phyloP scores from a whole-genome alignment of 2,113 vertebrate genomes.

The Hippocampus barbouri region DNA sequence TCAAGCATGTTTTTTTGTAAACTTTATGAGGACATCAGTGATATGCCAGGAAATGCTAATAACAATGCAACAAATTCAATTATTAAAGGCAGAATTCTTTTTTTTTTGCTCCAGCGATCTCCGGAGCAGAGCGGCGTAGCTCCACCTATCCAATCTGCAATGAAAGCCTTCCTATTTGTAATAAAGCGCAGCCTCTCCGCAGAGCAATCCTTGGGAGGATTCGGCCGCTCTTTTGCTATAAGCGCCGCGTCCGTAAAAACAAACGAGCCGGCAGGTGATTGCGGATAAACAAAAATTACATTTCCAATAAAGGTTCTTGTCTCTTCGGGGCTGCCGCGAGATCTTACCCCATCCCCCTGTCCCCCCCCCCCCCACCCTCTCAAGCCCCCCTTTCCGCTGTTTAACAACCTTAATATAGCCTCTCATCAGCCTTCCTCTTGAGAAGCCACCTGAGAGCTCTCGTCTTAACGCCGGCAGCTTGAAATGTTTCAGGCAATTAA shows the following conservation, averaged over 20 bases:
- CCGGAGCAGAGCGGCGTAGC: slow-evolving; percentile 22
- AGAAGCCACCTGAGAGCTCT: slow-evolving; percentile 64
- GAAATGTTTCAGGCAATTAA: slow-evolving; percentile 59
- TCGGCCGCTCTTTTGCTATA: slow-evolving; percentile 42
- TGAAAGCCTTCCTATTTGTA: slow-evolving; percentile 75
- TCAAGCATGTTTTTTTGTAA: background rate
- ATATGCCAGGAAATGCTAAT: background rate
- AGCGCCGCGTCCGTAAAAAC: slow-evolving; percentile 65
- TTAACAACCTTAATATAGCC: slow-evolving; percentile 73
- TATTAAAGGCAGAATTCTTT: background rate
- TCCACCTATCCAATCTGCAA: slow-evolving; percentile 63
- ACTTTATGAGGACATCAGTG: background rate
- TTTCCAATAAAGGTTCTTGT: slow-evolving; percentile 77
- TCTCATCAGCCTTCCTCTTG: slow-evolving; percentile 64
- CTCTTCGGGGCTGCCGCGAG: slow-evolving; percentile 42
- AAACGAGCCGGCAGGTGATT: slow-evolving; percentile 76
- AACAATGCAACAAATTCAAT: background rate
- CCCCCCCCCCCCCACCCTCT: slow-evolving; percentile 58
- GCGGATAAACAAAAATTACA: slow-evolving; percentile 79
- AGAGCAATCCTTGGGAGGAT: slow-evolving; percentile 66
- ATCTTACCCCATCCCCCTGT: slow-evolving; percentile 48
- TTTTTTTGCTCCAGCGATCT: background rate
- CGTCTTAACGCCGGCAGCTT: slow-evolving; percentile 61
- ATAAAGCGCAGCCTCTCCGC: slow-evolving; percentile 68
- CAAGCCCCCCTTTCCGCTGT: slow-evolving; percentile 68